A percentile compares a stretch with the other conserved stretches of the same genome.
Evolutionary conservation across 1,140 invertebrate species (phyloP).

Genomic region (Pararge aegeria): DNA sequence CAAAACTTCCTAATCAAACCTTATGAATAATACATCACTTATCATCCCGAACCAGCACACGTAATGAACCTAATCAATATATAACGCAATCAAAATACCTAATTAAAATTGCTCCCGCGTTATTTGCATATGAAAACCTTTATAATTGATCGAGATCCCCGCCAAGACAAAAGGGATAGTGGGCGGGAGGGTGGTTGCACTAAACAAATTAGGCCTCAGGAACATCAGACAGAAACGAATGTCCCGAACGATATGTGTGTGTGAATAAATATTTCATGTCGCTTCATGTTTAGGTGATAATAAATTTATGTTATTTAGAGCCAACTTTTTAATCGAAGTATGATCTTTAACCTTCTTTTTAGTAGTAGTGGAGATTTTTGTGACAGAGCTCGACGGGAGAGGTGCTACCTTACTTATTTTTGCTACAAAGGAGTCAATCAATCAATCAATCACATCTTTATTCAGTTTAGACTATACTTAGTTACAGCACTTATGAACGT

Average conservation of each 20-base stretch:
- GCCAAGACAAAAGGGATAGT: constrained; percentile 59
- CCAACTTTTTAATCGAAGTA: too few species aligned
- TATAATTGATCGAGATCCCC: constrained; percentile 57
- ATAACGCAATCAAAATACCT: constrained; percentile 64
- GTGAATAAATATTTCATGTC: background rate
- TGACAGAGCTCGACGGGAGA: too few species aligned
- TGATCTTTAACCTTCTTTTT: too few species aligned
- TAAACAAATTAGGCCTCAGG: constrained; percentile 41
- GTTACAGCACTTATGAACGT: too few species aligned
- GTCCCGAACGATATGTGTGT: constrained; percentile 6
- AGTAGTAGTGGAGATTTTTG: too few species aligned
- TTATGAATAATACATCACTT: constrained; percentile 37
- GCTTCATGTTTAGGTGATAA: background rate
- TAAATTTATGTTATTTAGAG: too few species aligned
- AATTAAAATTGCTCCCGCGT: constrained; percentile 64
- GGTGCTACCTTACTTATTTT: too few species aligned
- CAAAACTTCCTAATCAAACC: constrained; percentile 25
- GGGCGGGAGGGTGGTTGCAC: constrained; percentile 25
- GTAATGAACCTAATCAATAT: constrained; percentile 59
- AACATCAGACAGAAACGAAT: constrained; percentile 30
- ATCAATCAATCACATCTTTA: too few species aligned
- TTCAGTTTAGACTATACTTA: too few species aligned
- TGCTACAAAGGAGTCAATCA: too few species aligned
- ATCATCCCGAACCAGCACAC: constrained; percentile 25
- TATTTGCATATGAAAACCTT: constrained; percentile 73